phyloP scores from a whole-genome alignment of 2,113 vertebrate species.

The Pachypanchax playfairii region DNA sequence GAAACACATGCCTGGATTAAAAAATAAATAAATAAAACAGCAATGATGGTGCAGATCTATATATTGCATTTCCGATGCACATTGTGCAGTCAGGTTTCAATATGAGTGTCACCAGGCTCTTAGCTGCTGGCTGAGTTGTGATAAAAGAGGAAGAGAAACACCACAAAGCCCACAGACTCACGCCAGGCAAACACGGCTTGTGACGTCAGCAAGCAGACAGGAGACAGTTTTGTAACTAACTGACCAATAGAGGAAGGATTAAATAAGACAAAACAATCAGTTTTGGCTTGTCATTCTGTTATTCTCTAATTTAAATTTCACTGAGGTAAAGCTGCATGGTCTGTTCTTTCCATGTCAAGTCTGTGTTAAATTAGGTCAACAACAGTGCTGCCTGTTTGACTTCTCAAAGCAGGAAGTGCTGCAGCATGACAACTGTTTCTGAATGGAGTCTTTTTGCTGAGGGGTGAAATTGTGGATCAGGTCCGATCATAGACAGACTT shows the following conservation, averaged over 20 bases:
- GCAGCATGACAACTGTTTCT: conserved; percentile 23
- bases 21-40: background rate
- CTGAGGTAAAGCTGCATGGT: conserved; percentile 2
- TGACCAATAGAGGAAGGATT: conserved; percentile 41
- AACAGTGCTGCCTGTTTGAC: conserved; percentile 20
- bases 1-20: conserved; percentile 10
- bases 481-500: conserved; percentile 54
- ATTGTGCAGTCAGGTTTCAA: conserved; percentile 6
- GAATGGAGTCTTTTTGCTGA: conserved; percentile 51
- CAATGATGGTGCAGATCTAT: background rate
- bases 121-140: conserved; percentile 51
- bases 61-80: background rate
- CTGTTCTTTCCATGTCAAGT: conserved; percentile 36
- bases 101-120: conserved; percentile 27
- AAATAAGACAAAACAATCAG: conserved; percentile 20
- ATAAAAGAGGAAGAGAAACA: conserved; percentile 70
- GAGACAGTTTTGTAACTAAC: conserved; percentile 60
- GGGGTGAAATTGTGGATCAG: conserved; percentile 43
- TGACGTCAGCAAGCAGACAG: conserved; percentile 71
- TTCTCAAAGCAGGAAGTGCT: conserved; percentile 41
- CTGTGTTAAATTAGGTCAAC: conserved; percentile 33
- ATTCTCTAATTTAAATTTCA: conserved; percentile 15
- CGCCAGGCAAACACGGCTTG: conserved; percentile 24
- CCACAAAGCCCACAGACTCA: conserved; percentile 60
- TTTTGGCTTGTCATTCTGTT: conserved; percentile 17